Conservation (phyloP, 1,140 invertebrate species). For the Solenopsis fugax region DNA sequence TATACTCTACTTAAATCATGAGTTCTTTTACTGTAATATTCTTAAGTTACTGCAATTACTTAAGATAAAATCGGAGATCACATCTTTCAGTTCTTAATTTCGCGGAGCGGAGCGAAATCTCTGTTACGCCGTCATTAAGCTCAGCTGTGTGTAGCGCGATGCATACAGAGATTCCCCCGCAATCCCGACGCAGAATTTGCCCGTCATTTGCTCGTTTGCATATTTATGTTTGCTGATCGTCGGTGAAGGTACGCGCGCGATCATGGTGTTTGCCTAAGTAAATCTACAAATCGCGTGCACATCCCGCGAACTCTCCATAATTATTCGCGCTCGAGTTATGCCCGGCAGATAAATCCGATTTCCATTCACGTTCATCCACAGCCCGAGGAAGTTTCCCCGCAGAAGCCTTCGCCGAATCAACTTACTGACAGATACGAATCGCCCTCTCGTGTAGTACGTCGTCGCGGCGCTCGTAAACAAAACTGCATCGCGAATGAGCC, state of each 20-base stretch:
- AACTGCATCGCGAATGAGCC: not conserved
- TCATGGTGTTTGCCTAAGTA: slow-evolving; percentile 15
- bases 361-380: slow-evolving; percentile 14
- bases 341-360: slow-evolving; percentile 23
- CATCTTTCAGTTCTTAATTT: not conserved
- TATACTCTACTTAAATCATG: not conserved
- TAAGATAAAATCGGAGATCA: not conserved
- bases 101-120: not conserved
- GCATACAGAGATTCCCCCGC: not conserved
- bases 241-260: slow-evolving; percentile 3
- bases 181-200: not conserved
- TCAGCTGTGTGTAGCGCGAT: not conserved
- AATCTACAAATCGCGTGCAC: slow-evolving; percentile 29
- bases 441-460: not conserved
- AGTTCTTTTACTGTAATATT: not conserved
- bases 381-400: slow-evolving; percentile 21
- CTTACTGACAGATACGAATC: not conserved
- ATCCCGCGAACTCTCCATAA: slow-evolving; percentile 32
- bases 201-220: slow-evolving; percentile 30
- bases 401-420: slow-evolving; percentile 7
- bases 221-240: slow-evolving; percentile 43
- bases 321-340: slow-evolving; percentile 49
- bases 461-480: not conserved
- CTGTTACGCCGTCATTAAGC: not conserved
- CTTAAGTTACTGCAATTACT: not conserved